phyloP scores from a whole-genome alignment of 2,797 vertebrate species.

The Salmo trutta region DNA sequence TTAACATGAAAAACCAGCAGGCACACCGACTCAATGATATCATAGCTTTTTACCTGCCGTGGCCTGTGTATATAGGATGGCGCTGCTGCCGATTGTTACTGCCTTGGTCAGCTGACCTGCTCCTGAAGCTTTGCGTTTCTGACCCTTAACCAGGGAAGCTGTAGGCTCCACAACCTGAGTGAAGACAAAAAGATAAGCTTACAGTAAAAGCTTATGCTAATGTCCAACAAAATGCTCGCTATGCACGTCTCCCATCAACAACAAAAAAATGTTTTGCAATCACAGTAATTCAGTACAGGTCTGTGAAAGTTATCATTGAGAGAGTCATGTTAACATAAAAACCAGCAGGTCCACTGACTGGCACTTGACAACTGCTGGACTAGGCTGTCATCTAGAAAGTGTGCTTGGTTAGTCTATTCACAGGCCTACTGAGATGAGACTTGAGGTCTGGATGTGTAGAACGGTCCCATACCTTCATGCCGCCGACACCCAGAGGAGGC shows the following conservation, averaged over 20 bases:
- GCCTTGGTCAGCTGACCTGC: slow-evolving; percentile 77
- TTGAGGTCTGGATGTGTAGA: background rate
- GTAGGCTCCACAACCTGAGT: slow-evolving; percentile 69
- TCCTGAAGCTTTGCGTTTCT: slow-evolving; percentile 84
- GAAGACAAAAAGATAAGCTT: background rate
- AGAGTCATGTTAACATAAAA: background rate
- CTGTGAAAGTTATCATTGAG: background rate
- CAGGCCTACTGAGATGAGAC: background rate
- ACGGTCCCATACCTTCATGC: slow-evolving; percentile 75
- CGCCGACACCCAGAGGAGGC: slow-evolving; percentile 64
- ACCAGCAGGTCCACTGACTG: background rate
- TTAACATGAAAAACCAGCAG: no score
- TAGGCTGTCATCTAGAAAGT: background rate
- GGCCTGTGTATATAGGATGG: slow-evolving; percentile 89
- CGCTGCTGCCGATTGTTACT: slow-evolving; percentile 91
- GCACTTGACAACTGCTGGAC: background rate
- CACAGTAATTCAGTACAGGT: background rate
- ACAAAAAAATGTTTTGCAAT: background rate
- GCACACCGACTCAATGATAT: background rate
- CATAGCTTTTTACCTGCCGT: slow-evolving; percentile 69
- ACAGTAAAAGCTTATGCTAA: background rate
- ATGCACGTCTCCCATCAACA: background rate
- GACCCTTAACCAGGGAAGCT: slow-evolving; percentile 70
- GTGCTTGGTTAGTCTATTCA: background rate
- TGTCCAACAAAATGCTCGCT: background rate